Evolutionary conservation across 2,888 invertebrate genomes (phyloP).

Genomic region (Dilophus febrilis): DNA sequence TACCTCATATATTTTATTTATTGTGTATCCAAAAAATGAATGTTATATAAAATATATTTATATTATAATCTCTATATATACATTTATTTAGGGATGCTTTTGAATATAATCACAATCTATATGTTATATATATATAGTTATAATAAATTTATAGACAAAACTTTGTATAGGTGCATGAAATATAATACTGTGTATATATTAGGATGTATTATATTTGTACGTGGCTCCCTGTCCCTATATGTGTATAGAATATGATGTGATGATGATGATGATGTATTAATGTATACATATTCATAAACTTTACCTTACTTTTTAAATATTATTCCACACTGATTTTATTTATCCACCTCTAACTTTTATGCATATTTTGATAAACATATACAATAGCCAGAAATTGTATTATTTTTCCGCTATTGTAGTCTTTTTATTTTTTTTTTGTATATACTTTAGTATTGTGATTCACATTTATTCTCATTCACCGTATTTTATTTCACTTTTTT

Average conservation of each 20-base stretch:
- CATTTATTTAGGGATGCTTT: no score
- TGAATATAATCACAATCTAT: no score
- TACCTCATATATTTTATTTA: constrained; percentile 1
- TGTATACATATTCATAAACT: not conserved
- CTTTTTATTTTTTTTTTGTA: constrained; percentile 1
- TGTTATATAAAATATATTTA: no score
- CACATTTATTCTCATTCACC: not conserved
- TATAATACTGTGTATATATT: no score
- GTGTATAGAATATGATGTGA: not conserved
- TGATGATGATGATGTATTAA: not conserved
- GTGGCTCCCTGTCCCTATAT: no score
- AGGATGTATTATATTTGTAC: not conserved
- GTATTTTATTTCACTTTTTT: not conserved
- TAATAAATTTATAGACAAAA: no score
- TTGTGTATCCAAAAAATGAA: no score
- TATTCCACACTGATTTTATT: not conserved
- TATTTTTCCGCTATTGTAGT: constrained; percentile 3
- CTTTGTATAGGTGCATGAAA: no score
- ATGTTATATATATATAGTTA: no score
- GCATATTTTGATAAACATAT: constrained; percentile 1
- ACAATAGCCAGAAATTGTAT: constrained; percentile 2
- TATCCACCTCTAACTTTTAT: constrained; percentile 1
- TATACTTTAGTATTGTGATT: not conserved
- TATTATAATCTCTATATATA: no score
- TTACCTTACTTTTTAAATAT: not conserved